Evolutionary conservation across 2,797 vertebrate species (phyloP).

Genomic region (Dromococcyx pavoninus): DNA sequence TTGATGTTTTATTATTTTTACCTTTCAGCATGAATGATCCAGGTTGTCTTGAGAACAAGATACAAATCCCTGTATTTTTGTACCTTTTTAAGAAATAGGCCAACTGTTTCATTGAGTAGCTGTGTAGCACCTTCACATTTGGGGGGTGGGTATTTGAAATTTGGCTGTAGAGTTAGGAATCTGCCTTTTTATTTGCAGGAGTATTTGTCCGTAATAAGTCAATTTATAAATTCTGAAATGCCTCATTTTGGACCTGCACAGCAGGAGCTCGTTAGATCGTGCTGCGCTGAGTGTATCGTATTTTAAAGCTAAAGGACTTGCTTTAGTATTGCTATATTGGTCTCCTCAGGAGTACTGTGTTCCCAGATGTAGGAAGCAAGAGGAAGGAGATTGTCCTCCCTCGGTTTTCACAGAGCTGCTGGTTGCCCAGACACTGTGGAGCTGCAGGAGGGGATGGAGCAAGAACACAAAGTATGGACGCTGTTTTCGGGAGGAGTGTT

Average conservation of each 20-base stretch:
- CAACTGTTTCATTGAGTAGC: not conserved
- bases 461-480: not conserved
- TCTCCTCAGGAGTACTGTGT: not conserved
- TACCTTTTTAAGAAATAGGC: not conserved
- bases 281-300: not conserved
- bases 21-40: conserved; percentile 10
- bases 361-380: not conserved
- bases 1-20: conserved; percentile 12
- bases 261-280: not conserved
- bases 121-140: not conserved
- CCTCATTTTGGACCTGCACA: not conserved
- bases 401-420: not conserved
- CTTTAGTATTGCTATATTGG: not conserved
- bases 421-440: not conserved
- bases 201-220: not conserved
- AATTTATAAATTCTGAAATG: not conserved
- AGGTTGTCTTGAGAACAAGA: not conserved
- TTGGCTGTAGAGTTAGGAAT: not conserved
- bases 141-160: not conserved
- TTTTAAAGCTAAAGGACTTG: conserved; percentile 1
- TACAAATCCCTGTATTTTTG: not conserved
- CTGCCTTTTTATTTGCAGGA: not conserved
- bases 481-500: not conserved
- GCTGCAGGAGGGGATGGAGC: not conserved
- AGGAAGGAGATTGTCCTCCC: not conserved